These are phyloP conservation scores for Catalaphyllia jardinei DNA, from an alignment of 64 coral and sea anemone species.

Conservation along the genomic window DNA sequence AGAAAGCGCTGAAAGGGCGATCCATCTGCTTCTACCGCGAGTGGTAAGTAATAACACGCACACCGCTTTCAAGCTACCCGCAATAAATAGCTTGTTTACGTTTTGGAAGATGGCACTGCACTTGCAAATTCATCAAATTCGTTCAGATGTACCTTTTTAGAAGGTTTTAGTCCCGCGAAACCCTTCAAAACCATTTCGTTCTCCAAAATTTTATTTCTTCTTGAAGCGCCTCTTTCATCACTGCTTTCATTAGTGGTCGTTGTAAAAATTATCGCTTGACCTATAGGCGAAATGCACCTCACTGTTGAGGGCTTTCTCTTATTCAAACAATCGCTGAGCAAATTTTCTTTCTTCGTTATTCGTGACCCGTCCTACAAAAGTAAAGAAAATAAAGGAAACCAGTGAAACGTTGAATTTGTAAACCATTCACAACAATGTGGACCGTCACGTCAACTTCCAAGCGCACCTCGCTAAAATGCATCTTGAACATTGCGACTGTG, in stretches of 20 bases:
- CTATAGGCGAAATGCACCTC: background rate
- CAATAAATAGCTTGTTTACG: slow-evolving; percentile 27
- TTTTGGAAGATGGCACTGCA: background rate
- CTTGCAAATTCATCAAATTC: background rate
- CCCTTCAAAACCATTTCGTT: background rate
- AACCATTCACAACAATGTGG: background rate
- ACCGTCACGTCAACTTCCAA: background rate
- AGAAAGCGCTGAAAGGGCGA: slow-evolving; percentile 32
- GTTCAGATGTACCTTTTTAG: background rate
- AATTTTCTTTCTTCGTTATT: background rate
- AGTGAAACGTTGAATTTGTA: background rate
- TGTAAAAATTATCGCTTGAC: background rate
- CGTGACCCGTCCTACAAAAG: background rate
- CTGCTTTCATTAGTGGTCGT: background rate
- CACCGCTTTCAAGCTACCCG: background rate
- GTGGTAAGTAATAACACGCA: slow-evolving; percentile 15
- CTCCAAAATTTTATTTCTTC: background rate
- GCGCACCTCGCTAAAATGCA: background rate
- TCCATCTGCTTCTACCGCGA: slow-evolving; percentile 37
- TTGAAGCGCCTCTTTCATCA: background rate
- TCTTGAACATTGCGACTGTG: background rate
- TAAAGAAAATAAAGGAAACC: background rate
- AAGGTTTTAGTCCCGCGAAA: background rate
- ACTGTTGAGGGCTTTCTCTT: background rate
- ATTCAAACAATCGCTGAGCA: background rate